phyloP scores from a whole-genome alignment of 2,888 invertebrate species.

The Diarsia brunnea region DNA sequence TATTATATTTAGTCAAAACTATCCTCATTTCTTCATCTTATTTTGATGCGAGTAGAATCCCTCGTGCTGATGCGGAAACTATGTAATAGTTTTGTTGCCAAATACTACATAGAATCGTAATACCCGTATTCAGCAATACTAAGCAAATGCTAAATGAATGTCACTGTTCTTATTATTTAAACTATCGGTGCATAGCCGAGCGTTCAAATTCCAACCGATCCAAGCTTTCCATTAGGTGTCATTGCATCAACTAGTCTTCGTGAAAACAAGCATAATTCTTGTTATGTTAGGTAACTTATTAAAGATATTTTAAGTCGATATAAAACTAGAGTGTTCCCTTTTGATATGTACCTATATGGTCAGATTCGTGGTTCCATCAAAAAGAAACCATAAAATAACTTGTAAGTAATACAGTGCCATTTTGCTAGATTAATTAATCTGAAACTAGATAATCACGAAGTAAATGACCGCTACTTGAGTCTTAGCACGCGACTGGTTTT shows the following conservation, averaged over 20 bases:
- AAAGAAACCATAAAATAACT: background rate
- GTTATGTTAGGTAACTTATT: background rate
- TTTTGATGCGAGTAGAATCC: slow-evolving; percentile 24
- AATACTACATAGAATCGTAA: background rate
- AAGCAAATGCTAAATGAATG: background rate
- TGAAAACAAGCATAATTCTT: background rate
- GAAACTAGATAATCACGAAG: slow-evolving; percentile 14
- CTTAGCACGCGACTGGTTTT: slow-evolving; percentile 10
- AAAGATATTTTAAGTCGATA: background rate
- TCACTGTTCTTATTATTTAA: background rate
- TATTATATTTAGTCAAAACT: slow-evolving; percentile 30
- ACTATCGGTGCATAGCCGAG: background rate
- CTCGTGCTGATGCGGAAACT: background rate
- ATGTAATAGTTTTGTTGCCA: slow-evolving; percentile 7
- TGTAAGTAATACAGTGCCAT: background rate
- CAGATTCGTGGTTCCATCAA: background rate
- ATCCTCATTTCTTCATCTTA: slow-evolving; percentile 49
- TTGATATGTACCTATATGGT: background rate
- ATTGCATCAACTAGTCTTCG: background rate
- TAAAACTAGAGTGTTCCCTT: background rate
- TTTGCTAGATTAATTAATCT: background rate
- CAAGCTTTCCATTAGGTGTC: background rate
- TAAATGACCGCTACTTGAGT: background rate
- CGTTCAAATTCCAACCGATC: background rate
- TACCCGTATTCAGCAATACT: background rate